phyloP scores from a whole-genome alignment of 2,888 invertebrate species.

The Parapristionchus giblindavisi region DNA sequence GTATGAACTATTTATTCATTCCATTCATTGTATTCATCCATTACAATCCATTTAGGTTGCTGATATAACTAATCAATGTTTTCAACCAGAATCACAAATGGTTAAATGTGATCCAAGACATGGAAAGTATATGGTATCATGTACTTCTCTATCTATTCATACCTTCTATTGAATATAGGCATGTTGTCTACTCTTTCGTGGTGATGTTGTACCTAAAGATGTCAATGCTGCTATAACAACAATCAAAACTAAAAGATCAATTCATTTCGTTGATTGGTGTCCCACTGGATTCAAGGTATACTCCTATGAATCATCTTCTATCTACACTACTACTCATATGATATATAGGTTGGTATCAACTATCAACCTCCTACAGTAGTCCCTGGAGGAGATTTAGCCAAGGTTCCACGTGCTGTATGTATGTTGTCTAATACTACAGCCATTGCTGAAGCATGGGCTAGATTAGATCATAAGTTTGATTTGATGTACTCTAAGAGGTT shows the following conservation, averaged over 20 bases:
- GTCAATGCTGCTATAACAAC: conserved; percentile 68
- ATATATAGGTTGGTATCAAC: conserved; percentile 32
- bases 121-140: conserved; percentile 72
- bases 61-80: conserved; percentile 91
- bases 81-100: conserved; percentile 79
- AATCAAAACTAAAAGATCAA: conserved; percentile 67
- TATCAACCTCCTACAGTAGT: conserved; percentile 37
- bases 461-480: conserved; percentile 36
- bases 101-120: conserved; percentile 74
- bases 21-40: neutral
- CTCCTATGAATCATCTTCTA: neutral
- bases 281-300: conserved; percentile 67
- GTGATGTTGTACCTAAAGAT: conserved; percentile 66
- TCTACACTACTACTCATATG: neutral
- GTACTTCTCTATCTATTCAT: neutral
- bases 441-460: conserved; percentile 44
- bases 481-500: conserved; percentile 34
- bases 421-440: conserved; percentile 56
- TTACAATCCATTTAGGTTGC: conserved; percentile 48
- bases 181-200: conserved; percentile 71
- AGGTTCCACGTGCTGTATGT: conserved; percentile 33
- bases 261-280: conserved; percentile 68
- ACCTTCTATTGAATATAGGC: conserved; percentile 56
- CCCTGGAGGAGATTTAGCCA: conserved; percentile 34
- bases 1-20: neutral